Evolutionary conservation across 2,113 vertebrate species (phyloP), one percentile per base, ranked within the genome.

Genomic region (Dipodomys spectabilis): DNA sequence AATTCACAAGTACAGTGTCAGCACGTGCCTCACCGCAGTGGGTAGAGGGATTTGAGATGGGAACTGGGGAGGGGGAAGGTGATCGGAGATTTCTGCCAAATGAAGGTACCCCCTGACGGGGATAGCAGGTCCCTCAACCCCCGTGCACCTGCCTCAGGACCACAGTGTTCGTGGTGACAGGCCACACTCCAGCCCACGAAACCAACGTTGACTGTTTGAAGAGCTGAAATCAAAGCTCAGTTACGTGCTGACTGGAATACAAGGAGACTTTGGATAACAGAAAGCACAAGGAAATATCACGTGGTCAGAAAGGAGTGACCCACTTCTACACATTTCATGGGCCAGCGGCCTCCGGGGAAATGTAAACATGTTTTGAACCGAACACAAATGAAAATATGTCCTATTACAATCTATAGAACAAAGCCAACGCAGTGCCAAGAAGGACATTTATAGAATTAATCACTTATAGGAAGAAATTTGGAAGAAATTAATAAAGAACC

Each of bases 1-100:
- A 7, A 13, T 0, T 64, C 49, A 6, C 20, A 16, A 35, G 39
- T 11, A 7, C 1, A 13, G 15, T 7, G 0, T 11, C 9, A 20
- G 1, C 7, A 0, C 0, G 1, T 28, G 15, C 27, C 19, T 27
- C 23, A 4, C 2, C 0, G 80, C 3, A 11, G 1, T 0, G 5
- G 4, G 1, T 0, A 6, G 2, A 7, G 7, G 15, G 0, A 2
- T 16, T 45, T 57, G 5, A 25, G 15, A 13, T 4, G 22, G 30
- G 5, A 25, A 0, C 2, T 5, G 27, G 0, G 53, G 11, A 28
- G 35, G 53, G 19, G 5, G 27, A 9, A 23, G 49, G 11, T 68
- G 25, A 4, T 4, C 39, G 30, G 72, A 32, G 8, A 57, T 16
- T 18, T 11, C 53, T 4, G 53, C 12, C 53, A 2, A 57, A 11